Evolutionary conservation across 2,797 vertebrate genomes (phyloP), one percentile per base, ranked within the genome.

Genomic region (Natrix natrix): DNA sequence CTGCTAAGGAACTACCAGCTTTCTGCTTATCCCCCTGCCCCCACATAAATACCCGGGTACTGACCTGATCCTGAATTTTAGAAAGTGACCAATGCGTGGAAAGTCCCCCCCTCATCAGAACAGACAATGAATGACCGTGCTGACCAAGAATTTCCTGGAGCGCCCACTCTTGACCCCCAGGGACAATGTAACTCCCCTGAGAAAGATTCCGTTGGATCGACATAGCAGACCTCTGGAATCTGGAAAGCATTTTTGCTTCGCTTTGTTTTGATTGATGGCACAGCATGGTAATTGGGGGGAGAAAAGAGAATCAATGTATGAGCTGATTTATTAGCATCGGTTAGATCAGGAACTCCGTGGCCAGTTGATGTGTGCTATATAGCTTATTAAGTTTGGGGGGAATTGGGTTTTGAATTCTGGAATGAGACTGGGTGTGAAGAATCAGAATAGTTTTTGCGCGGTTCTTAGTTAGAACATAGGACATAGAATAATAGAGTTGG

Each of bases 101-200:
- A 91, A 93, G 26, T 66, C 90, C 66, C 86, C 28, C 86, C 28
- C 57, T 74, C 22, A 43, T 78, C 16, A 13, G 54, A 69, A 32
- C 24, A 8, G 86, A 87, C 37, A 20, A 56, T 57, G 8, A 86
- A 91, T 61, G 48, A 93, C 86, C 60, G n/a, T 4, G 43, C 66
- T 86, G 87, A 43, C 12, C 48, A 91, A 86, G 87, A 48, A 91
- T 91, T 91, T 93, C 90, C 87, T 89, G 90, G 57, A 17, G 54
- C 69, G 24, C 90, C 86, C 86, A 63, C 56, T 83, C 20, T 20
- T 22, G 57, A 89, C 24, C 16, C 48, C 16, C 7, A 17, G 13
- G 69, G 66, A 66, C 54, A 83, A 61, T 69, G n/a, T 55, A 88
- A 56, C 5, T 59, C 56, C n/a, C 48, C 56, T 4, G 52, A 59